Percentiles rank a stretch among this genome's conserved stretches.
Conservation (phyloP, 1,140 invertebrate species). For the Dufourea novaeangliae region DNA sequence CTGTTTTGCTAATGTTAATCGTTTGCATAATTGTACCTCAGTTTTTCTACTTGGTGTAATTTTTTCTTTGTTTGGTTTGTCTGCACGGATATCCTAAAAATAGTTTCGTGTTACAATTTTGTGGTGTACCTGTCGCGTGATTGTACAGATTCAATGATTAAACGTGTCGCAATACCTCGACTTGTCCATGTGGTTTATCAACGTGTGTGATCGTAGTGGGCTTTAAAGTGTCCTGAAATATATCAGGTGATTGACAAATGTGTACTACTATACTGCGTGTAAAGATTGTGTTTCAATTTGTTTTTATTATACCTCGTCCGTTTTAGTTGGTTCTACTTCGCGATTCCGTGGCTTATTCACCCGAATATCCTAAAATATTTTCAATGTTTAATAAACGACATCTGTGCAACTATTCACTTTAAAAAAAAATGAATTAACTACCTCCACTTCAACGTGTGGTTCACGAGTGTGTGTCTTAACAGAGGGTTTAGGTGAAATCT, state of each 20-base stretch:
- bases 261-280: background rate
- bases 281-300: background rate
- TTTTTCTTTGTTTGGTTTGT: background rate
- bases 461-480: background rate
- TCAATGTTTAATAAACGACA: background rate
- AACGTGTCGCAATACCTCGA: background rate
- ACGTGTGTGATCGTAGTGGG: background rate
- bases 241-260: background rate
- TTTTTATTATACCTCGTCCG: background rate
- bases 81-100: background rate
- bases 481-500: background rate
- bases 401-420: background rate
- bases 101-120: background rate
- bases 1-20: too few species aligned
- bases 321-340: background rate
- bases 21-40: background rate
- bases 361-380: slow-evolving; percentile 18
- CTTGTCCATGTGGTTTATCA: background rate
- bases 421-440: background rate
- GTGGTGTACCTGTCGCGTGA: background rate
- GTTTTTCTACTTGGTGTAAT: background rate
- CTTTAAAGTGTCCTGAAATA: slow-evolving; percentile 15
- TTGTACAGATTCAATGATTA: background rate
- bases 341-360: background rate
- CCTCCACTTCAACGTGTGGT: background rate